Conservation (phyloP, 2,797 vertebrate genomes). For the Discoglossus pictus region DNA sequence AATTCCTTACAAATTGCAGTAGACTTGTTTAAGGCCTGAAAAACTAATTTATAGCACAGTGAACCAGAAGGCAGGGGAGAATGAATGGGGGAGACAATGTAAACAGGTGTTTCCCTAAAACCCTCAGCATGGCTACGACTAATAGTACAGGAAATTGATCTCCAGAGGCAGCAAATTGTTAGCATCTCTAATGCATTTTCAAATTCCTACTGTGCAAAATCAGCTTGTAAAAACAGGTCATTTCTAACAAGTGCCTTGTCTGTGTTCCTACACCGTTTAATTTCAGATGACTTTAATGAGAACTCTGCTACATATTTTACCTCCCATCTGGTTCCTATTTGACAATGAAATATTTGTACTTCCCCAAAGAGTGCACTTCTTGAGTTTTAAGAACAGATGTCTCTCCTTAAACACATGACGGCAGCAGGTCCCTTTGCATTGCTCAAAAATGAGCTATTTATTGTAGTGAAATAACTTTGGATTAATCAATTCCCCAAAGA, state of each 20-base stretch:
- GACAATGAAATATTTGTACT: conserved; percentile 82
- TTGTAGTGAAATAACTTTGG: conserved; percentile 37
- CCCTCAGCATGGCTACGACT: conserved; percentile 55
- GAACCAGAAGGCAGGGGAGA: conserved; percentile 16
- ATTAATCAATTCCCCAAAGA: conserved; percentile 4
- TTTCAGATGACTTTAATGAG: conserved; percentile 78
- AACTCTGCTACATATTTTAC: conserved; percentile 75
- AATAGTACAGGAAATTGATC: conserved; percentile 61
- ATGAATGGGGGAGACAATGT: conserved; percentile 54
- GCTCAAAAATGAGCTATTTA: conserved; percentile 6
- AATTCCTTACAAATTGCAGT: conserved; percentile 41
- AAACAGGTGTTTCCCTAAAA: conserved; percentile 66
- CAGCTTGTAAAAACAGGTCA: conserved; percentile 61
- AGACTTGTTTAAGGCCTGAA: conserved; percentile 41
- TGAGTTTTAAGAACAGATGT: conserved; percentile 77
- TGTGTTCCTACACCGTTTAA: conserved; percentile 68
- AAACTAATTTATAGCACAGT: conserved; percentile 31
- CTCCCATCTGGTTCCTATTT: conserved; percentile 79
- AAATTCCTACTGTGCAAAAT: conserved; percentile 68
- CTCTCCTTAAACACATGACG: conserved; percentile 64
- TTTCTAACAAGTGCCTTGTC: conserved; percentile 66
- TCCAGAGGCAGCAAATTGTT: conserved; percentile 60
- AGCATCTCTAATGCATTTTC: conserved; percentile 64
- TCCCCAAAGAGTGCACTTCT: conserved; percentile 65
- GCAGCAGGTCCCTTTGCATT: conserved; percentile 58